Evolutionary conservation across 2,888 invertebrate genomes (phyloP), one percentile per base, ranked within the genome.

Genomic region (Cephus pygmeus): DNA sequence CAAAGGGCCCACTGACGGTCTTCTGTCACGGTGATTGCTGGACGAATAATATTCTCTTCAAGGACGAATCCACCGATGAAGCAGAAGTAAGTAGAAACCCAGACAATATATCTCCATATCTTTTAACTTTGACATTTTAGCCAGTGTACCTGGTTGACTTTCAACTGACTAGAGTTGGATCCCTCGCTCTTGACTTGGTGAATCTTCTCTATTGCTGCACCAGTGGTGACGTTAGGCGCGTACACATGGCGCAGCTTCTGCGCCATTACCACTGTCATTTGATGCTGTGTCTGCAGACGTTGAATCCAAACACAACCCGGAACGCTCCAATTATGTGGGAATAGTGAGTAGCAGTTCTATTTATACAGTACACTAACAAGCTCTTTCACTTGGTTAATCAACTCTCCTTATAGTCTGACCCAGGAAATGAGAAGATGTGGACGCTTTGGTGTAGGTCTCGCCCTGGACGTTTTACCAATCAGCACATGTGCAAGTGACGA

Each of bases 21-120:
- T 94, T 96, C 82, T 94, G 95, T 77, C 96, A 96, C 84, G 96
- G 96, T 0, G 96, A 96, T 84, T 95, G 95, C 87, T 96, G 95
- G 95, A 95, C 95, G 0, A 96, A 96, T 85, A 96, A 96, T 88
- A 93, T 96, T 85, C 89, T 95, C 34, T 95, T 95, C 86, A 92
- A 93, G 82, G 94, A 95, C 82, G 92, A 84, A 31, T 74, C 83
- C 68, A 78, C 78, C 33, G 76, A 86, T 15, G 82, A 88, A 75
- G 40, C 81, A 6, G 86, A 88, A 80, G 90, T 89, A 77, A 84
- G 87, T 84, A 30, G 56, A 56, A 56, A 23, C 2, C 23, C 9
- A 9, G 23, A 12, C 33, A 68, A 69, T 31, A 33, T 11, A n/a
- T 76, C 69, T 73, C 12, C 80, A 80, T 23, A 23, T 9, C 23